These are phyloP conservation scores for Aegithalos caudatus DNA, from an alignment of 2,113 vertebrate genomes.

Conservation along the genomic window DNA sequence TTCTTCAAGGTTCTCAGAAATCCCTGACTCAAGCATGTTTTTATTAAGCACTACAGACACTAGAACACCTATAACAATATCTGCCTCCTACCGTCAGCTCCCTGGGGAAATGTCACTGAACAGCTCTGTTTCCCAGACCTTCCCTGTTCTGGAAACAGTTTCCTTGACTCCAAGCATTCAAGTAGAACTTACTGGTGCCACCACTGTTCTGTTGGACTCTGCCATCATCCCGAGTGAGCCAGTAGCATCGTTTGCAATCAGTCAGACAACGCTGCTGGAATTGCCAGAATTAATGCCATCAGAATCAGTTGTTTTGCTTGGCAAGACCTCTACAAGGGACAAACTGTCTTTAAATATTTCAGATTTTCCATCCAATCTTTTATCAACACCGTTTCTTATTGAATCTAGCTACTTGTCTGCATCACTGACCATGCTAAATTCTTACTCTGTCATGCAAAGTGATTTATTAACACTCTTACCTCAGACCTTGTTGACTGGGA, in stretches of 20 bases:
- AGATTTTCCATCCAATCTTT: constrained; percentile 6
- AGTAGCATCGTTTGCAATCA: neutral
- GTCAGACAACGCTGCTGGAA: neutral
- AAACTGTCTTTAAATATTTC: neutral
- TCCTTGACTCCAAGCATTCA: accelerated
- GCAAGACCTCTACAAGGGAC: neutral
- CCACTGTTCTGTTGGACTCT: neutral
- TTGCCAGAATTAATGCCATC: neutral
- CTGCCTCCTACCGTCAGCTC: constrained; percentile 5
- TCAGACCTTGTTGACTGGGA: constrained; percentile 8
- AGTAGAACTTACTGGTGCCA: neutral
- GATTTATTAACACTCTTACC: constrained; percentile 8
- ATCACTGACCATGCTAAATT: neutral
- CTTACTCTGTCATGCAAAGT: neutral
- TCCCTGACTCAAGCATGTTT: neutral
- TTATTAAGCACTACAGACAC: constrained; percentile 20
- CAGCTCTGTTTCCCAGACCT: neutral
- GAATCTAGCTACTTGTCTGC: neutral
- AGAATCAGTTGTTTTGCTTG: neutral
- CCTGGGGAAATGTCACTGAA: neutral
- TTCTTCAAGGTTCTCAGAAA: constrained; percentile 66
- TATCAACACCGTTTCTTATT: neutral
- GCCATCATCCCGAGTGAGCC: neutral
- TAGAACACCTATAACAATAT: neutral
- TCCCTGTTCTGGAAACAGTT: neutral